phyloP scores from a whole-genome alignment of 2,113 vertebrate species.

The Aptenodytes forsteri region DNA sequence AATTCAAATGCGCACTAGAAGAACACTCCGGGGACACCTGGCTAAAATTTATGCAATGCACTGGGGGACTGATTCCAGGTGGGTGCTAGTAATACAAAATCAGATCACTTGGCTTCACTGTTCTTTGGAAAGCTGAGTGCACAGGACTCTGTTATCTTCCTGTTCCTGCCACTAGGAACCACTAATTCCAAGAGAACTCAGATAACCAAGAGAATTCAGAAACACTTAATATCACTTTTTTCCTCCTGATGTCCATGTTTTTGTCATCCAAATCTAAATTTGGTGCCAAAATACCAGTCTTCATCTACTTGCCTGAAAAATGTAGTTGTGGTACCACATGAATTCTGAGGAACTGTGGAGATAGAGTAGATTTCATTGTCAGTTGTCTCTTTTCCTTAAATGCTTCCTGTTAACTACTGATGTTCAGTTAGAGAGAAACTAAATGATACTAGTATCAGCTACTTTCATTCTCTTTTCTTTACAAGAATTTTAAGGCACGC shows the following conservation, averaged over 20 bases:
- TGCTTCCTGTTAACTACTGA: neutral
- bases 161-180: neutral
- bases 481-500: neutral
- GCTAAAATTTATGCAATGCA: conserved; percentile 99
- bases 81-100: neutral
- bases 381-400: neutral
- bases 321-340: neutral
- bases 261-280: neutral
- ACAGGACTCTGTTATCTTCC: neutral
- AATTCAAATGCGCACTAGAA: conserved; percentile 98
- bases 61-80: conserved; percentile 99
- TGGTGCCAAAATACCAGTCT: neutral
- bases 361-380: neutral
- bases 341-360: neutral
- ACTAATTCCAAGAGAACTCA: neutral
- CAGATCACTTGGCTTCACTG: rapidly evolving
- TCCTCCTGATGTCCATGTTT: neutral
- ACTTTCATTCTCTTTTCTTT: neutral
- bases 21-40: conserved; percentile 96
- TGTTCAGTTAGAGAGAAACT: neutral
- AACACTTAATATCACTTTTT: neutral
- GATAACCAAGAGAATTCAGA: neutral
- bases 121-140: too few species aligned
- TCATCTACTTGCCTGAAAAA: neutral
- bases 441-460: neutral